Percentiles rank a stretch among this genome's conserved stretches.
Evolutionary conservation across 2,797 vertebrate genomes (phyloP).

Genomic region (Xiphophorus birchmanni): DNA sequence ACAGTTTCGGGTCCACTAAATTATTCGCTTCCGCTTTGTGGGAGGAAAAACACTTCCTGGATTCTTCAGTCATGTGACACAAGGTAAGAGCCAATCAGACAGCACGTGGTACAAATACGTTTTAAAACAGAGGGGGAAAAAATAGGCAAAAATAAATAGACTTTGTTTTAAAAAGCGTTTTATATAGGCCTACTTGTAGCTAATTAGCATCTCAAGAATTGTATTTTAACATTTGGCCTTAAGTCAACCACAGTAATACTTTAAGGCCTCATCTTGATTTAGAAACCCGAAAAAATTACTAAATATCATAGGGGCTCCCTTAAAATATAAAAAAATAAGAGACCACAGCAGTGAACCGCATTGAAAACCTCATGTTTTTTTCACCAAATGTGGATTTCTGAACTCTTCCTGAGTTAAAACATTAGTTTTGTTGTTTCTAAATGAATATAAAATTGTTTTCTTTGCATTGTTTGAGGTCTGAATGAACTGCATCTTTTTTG

Average conservation of each 20-base stretch:
- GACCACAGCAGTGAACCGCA: too few species aligned
- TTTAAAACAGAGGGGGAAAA: not conserved
- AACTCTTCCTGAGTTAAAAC: too few species aligned
- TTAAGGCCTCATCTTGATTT: not conserved
- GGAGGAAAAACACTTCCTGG: constrained; percentile 82
- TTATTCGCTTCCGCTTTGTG: constrained; percentile 87
- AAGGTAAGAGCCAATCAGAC: constrained; percentile 28
- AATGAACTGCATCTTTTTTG: too few species aligned
- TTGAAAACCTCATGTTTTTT: too few species aligned
- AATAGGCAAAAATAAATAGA: not conserved
- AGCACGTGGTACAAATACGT: not conserved
- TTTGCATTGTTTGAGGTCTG: too few species aligned
- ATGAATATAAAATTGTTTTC: too few species aligned
- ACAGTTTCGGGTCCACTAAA: constrained; percentile 54
- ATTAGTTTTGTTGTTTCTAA: too few species aligned
- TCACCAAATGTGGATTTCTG: too few species aligned
- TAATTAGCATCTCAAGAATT: not conserved
- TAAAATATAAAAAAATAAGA: too few species aligned
- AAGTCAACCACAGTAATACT: not conserved
- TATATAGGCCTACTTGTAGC: not conserved
- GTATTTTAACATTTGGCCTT: too few species aligned
- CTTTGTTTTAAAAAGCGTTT: not conserved
- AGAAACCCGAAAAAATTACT: too few species aligned
- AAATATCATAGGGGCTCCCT: too few species aligned
- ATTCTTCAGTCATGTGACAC: constrained; percentile 73